These are phyloP conservation scores for Drosophila prosaltans DNA, from an alignment of 1,140 invertebrate genomes.

Conservation along the genomic window DNA sequence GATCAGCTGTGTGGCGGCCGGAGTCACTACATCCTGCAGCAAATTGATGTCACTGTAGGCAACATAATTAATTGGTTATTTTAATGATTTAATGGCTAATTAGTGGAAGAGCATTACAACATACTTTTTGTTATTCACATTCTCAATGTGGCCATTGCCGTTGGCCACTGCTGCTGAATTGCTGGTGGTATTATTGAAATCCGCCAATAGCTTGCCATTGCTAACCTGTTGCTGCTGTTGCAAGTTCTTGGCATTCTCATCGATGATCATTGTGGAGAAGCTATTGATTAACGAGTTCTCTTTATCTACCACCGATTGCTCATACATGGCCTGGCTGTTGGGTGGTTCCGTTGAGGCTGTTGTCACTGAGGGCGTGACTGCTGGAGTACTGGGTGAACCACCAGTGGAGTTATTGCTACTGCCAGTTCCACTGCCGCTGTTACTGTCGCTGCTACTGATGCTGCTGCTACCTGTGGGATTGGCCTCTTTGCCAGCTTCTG, in stretches of 20 bases:
- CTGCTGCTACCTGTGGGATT: conserved; percentile 68
- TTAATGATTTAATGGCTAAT: neutral
- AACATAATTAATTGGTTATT: neutral
- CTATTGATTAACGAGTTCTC: conserved; percentile 81
- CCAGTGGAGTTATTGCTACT: conserved; percentile 67
- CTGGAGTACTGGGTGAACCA: conserved; percentile 54
- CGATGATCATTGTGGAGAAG: conserved; percentile 82
- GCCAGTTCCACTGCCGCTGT: conserved; percentile 39
- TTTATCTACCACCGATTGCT: conserved; percentile 82
- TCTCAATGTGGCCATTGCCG: conserved; percentile 82
- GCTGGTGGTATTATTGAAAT: conserved; percentile 59
- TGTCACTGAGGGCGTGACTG: conserved; percentile 28
- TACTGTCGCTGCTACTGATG: conserved; percentile 41
- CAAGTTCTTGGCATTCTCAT: conserved; percentile 81
- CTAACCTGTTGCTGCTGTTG: conserved; percentile 71
- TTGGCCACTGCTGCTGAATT: conserved; percentile 58
- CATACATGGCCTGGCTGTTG: conserved; percentile 78
- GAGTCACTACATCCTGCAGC: conserved; percentile 71
- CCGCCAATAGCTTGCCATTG: conserved; percentile 76
- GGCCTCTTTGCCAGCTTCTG: conserved; percentile 82
- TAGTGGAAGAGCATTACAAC: conserved; percentile 9
- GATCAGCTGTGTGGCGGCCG: conserved; percentile 74
- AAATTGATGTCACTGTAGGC: conserved; percentile 74
- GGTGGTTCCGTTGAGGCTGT: conserved; percentile 42
- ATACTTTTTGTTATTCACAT: conserved; percentile 83